Base-by-base conservation (phyloP, 23 tunicate species). In the Ascidia mentula region DNA sequence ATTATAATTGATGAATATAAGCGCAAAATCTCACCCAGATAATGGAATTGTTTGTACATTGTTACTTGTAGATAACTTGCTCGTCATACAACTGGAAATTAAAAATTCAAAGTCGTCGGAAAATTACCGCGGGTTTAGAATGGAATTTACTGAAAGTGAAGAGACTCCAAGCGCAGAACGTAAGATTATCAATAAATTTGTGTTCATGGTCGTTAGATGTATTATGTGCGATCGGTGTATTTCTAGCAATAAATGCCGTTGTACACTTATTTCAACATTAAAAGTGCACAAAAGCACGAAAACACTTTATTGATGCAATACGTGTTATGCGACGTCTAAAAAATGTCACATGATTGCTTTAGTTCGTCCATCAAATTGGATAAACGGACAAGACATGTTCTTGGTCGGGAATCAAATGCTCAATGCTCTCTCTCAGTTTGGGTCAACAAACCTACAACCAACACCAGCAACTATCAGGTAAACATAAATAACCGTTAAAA, bases 331-430 rank as follows among this genome's bases (percentile, higher is more conserved):
- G n/a, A n/a, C n/a, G n/a, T n/a, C n/a, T n/a, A n/a, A n/a, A n/a
- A n/a, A n/a, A n/a, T n/a, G n/a, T n/a, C n/a, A n/a, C n/a, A n/a
- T n/a, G n/a, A n/a, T n/a, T n/a, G n/a, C n/a, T n/a, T n/a, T 34
- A 87, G 91, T 87, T 74, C 91, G 91, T 30, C 91, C 91, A 61
- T 46, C 26, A 8, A 60, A 87, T 72, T 87, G 91, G 91, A 39
- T 36, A 0, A 61, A 61, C 65, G 72, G 75, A 59, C 69, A 79
- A 3, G 73, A 61, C 37, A 72, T 39, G 75, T 75, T 79, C 7
- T 28, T 83, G 36, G 78, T 34, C 39, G 37, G 38, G 32, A 70
- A 70, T 30, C 38, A 34, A 70, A 3, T 70, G 37, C 74, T 30
- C 4, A 70, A 70, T 6, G 74, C 39, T 20, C 31, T 70, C 8